phyloP scores from a whole-genome alignment of 2,797 vertebrate species.

The Calcarius lapponicus region DNA sequence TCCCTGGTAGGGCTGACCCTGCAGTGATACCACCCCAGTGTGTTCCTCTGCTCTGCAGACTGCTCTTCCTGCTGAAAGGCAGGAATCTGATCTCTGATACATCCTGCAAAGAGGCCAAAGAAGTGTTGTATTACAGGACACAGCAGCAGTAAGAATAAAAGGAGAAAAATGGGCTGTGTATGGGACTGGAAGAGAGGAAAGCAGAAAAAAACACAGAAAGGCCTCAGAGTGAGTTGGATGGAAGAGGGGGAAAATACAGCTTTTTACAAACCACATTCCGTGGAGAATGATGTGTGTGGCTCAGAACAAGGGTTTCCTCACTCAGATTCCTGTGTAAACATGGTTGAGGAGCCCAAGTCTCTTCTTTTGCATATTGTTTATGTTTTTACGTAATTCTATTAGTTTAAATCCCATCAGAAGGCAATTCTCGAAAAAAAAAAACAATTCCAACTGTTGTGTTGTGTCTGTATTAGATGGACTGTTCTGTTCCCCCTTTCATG shows the following conservation, averaged over 20 bases:
- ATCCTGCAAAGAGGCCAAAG: background rate
- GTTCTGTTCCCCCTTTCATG: too few relatives aligned
- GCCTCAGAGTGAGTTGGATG: background rate
- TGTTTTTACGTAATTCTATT: background rate
- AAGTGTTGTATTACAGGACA: background rate
- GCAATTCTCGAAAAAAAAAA: background rate
- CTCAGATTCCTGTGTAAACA: background rate
- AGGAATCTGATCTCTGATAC: background rate
- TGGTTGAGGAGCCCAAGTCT: background rate
- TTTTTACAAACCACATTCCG: background rate
- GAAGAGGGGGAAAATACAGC: slow-evolving; percentile 7
- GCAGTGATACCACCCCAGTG: too few relatives aligned
- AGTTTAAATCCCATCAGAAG: background rate
- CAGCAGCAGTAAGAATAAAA: background rate
- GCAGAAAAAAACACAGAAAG: background rate
- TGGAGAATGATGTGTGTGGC: background rate
- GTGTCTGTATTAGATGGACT: too few relatives aligned
- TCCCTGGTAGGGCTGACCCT: background rate
- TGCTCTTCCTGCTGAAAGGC: background rate
- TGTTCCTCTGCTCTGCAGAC: background rate
- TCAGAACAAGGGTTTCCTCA: slow-evolving; percentile 6
- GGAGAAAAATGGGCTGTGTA: background rate
- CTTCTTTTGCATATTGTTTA: background rate
- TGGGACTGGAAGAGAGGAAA: background rate
- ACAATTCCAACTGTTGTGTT: too few relatives aligned